Conservation (phyloP, 2,797 vertebrate species). For the Arctocebus calabarensis region DNA sequence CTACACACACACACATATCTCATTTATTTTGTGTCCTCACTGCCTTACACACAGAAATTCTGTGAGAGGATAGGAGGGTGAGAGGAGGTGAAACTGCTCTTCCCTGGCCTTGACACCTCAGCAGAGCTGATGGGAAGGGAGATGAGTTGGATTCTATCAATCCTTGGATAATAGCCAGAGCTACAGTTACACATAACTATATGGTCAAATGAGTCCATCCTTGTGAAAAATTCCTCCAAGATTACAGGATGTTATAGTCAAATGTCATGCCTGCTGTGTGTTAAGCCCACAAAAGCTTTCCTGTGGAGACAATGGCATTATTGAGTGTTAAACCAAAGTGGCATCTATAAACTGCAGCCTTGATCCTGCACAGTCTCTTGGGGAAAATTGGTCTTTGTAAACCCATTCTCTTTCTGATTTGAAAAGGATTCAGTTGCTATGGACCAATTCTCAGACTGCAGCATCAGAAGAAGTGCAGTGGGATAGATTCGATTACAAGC, state of each 20-base stretch:
- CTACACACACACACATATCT: neutral
- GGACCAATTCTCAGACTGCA: neutral
- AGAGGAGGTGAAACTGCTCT: neutral
- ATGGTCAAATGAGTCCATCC: neutral
- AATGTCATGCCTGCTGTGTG: neutral
- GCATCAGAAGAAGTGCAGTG: neutral
- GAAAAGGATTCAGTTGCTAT: neutral
- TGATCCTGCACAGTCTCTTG: neutral
- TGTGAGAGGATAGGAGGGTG: neutral
- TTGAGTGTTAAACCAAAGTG: slow-evolving; percentile 6
- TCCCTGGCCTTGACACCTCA: neutral
- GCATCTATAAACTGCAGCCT: neutral
- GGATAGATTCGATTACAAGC: neutral
- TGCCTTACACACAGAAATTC: neutral
- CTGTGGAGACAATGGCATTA: neutral
- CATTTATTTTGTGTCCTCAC: neutral
- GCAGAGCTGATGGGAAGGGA: neutral
- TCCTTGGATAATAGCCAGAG: neutral
- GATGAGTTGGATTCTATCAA: neutral
- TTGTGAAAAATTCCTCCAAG: neutral
- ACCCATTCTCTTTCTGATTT: neutral
- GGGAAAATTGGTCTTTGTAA: neutral
- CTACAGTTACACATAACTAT: neutral
- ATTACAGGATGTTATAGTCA: neutral
- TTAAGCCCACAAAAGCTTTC: slow-evolving; percentile 24